Evolutionary conservation across 2,113 vertebrate species (phyloP).

Genomic region (Anas platyrhynchos): DNA sequence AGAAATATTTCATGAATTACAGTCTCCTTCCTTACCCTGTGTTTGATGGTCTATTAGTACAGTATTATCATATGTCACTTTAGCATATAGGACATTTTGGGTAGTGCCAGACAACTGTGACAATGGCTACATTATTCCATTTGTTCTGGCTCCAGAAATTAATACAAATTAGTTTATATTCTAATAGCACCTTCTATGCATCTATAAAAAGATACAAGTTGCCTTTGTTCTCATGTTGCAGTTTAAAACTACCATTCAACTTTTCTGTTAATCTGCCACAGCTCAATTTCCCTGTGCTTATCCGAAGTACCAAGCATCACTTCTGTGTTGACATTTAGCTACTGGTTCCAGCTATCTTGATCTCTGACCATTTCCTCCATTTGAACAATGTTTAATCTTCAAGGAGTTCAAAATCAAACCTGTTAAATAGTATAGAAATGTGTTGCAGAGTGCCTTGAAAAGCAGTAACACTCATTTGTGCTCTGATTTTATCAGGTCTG

Average conservation of each 20-base stretch:
- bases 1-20: background rate
- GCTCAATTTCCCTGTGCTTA: background rate
- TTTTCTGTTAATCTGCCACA: background rate
- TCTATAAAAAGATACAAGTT: background rate
- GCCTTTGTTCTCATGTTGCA: background rate
- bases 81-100: background rate
- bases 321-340: background rate
- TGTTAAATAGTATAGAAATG: background rate
- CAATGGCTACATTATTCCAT: background rate
- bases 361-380: background rate
- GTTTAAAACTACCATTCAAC: background rate
- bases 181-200: background rate
- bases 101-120: background rate
- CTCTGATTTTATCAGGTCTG: background rate
- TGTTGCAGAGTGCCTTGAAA: background rate
- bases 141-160: background rate
- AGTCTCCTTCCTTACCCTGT: background rate
- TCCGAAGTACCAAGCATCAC: background rate
- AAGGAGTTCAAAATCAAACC: background rate
- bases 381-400: background rate
- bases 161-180: background rate
- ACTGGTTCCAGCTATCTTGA: background rate
- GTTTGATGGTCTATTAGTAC: background rate
- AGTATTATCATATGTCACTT: background rate
- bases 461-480: background rate